Conservation (phyloP, 2,113 vertebrate species). For the Phylloscopus whistleri region DNA sequence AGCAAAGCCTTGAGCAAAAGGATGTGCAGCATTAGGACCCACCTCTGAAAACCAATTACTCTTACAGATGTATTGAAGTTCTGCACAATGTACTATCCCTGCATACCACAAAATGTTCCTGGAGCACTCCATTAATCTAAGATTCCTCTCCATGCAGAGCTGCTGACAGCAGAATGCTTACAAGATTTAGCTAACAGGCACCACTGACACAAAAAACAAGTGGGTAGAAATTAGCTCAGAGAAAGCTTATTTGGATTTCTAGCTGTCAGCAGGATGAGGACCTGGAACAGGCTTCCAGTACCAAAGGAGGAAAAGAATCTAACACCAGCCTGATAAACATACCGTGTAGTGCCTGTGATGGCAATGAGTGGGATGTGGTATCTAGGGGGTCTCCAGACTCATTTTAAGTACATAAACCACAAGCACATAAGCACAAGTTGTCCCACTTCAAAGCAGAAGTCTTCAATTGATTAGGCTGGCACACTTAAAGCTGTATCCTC, state of each 20-base stretch:
- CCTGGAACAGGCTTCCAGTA: not conserved
- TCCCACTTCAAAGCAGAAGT: not conserved
- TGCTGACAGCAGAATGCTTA: not conserved
- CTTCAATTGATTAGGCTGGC: not conserved
- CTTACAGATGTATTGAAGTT: not conserved
- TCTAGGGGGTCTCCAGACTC: not conserved
- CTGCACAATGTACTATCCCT: not conserved
- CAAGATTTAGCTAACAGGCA: not conserved
- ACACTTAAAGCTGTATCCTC: not conserved
- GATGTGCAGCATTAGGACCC: not conserved
- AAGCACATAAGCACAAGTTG: not conserved
- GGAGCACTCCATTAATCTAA: not conserved
- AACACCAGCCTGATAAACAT: not conserved
- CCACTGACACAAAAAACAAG: not conserved
- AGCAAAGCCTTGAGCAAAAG: not conserved
- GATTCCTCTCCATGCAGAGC: not conserved
- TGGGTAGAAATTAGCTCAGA: not conserved
- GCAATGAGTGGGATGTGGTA: not conserved
- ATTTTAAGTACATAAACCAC: not conserved
- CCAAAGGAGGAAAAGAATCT: not conserved
- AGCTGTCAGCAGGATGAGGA: not conserved
- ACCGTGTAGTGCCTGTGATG: not conserved
- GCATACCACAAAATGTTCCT: not conserved
- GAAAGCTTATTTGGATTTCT: not conserved
- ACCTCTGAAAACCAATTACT: not conserved